Evolutionary conservation across 2,797 vertebrate species (phyloP), one percentile per base, ranked within the genome.

Genomic region (Microtus californicus): DNA sequence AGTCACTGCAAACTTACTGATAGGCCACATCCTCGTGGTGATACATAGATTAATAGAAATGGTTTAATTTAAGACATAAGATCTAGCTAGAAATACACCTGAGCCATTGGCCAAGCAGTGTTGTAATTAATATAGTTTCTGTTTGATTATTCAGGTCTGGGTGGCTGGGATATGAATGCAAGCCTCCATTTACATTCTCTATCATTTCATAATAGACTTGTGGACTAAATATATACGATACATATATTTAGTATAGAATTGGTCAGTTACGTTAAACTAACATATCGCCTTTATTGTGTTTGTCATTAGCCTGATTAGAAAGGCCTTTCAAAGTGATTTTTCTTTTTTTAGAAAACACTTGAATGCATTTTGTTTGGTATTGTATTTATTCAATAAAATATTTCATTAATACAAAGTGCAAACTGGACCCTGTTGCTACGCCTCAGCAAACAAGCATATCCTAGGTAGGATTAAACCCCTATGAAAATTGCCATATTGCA

Each of bases 141-240:
- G 15, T 54, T 54, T 54, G 4, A 54, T 54, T 54, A 54, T 54
- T 54, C 15, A 17, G 54, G 54, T 54, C 54, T 54, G 54, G 54
- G 15, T 54, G 54, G 54, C 54, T 54, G 54, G 15, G 54, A 54
- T 54, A 17, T 54, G 15, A 54, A 54, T 54, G 54, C 5, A 54
- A 54, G 54, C 54, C 54, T 54, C 54, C 54, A 54, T 54, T 54
- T 54, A 54, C 51, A 54, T 15, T 54, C 51, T 99, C 98, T 99
- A 99, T 99, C 99, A 98, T 99, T 99, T 99, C 99, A 99, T 99
- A 99, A 99, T 99, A 99, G 99, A 99, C 99, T 99, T 99, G 99
- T 99, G 99, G 99, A 99, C 99, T 99, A 99, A 99, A 48, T 48
- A 48, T 48, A 48, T 48, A 99, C 99, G 98, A 98, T 99, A 99